Conservation (phyloP, 2,888 invertebrate genomes). For the Catocala sponsa region DNA sequence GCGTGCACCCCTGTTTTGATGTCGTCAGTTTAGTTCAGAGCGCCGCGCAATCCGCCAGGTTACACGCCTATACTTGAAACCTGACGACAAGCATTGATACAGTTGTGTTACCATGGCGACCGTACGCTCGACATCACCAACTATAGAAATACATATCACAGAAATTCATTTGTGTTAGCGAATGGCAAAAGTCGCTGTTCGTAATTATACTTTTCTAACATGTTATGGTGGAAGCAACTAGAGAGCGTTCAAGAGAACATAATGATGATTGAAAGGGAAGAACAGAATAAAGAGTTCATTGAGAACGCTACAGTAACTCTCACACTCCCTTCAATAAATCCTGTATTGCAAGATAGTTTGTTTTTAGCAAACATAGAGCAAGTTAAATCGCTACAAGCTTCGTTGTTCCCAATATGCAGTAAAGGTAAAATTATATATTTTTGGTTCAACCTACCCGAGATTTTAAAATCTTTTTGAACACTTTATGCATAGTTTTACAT, state of each 20-base stretch:
- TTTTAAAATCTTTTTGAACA: neutral
- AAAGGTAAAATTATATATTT: conserved; percentile 72
- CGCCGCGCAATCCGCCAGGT: conserved; percentile 73
- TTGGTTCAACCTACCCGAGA: neutral
- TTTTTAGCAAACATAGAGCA: conserved; percentile 81
- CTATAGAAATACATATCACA: conserved; percentile 59
- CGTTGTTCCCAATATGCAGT: conserved; percentile 89
- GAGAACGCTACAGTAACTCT: conserved; percentile 76
- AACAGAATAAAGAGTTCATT: conserved; percentile 71
- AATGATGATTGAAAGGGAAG: conserved; percentile 80
- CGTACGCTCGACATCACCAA: conserved; percentile 55
- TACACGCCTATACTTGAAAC: conserved; percentile 54
- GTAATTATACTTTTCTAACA: conserved; percentile 60
- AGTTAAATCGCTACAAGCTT: conserved; percentile 90
- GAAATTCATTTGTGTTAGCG: conserved; percentile 58
- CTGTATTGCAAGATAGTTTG: conserved; percentile 76
- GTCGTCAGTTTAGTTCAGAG: conserved; percentile 76
- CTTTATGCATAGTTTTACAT: neutral
- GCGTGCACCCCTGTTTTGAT: conserved; percentile 69
- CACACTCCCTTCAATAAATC: conserved; percentile 73
- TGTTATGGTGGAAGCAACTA: conserved; percentile 87
- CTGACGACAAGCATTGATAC: conserved; percentile 58
- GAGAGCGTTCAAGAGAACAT: conserved; percentile 73
- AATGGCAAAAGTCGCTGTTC: conserved; percentile 56
- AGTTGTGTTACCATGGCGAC: conserved; percentile 78